Percentiles rank a stretch among this genome's conserved stretches.
Evolutionary conservation across 2,797 vertebrate species (phyloP).

Genomic region (Novumbra hubbsi): DNA sequence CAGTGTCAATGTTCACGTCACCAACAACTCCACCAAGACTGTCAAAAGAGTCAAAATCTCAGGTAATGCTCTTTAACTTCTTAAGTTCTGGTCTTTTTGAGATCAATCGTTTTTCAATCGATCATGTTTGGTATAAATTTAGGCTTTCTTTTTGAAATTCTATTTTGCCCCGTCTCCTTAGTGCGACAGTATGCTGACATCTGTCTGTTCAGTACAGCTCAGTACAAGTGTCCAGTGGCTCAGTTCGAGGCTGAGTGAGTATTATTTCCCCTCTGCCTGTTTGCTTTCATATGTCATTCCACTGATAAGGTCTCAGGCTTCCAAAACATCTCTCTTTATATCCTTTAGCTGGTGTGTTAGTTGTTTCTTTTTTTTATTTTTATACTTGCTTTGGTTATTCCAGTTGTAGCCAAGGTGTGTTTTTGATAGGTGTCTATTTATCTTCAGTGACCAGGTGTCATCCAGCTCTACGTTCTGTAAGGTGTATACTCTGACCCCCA

Average conservation of each 20-base stretch:
- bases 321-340: background rate
- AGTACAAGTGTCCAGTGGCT: conserved; percentile 96
- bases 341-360: background rate
- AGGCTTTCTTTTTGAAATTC: background rate
- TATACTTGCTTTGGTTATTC: background rate
- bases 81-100: background rate
- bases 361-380: background rate
- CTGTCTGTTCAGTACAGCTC: conserved; percentile 96
- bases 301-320: background rate
- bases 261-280: background rate
- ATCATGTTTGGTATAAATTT: background rate
- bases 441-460: conserved; percentile 87
- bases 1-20: conserved; percentile 96
- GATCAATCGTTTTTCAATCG: background rate
- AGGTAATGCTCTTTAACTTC: conserved; percentile 61
- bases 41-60: conserved; percentile 98
- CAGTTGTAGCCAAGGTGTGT: background rate
- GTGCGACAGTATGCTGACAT: conserved; percentile 96
- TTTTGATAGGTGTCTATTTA: background rate
- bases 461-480: conserved; percentile 97
- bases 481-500: conserved; percentile 94
- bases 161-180: conserved; percentile 43
- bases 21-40: conserved; percentile 97
- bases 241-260: conserved; percentile 94
- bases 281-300: background rate